Conservation (phyloP, 1,140 invertebrate species). For the Marisa cornuarietis region DNA sequence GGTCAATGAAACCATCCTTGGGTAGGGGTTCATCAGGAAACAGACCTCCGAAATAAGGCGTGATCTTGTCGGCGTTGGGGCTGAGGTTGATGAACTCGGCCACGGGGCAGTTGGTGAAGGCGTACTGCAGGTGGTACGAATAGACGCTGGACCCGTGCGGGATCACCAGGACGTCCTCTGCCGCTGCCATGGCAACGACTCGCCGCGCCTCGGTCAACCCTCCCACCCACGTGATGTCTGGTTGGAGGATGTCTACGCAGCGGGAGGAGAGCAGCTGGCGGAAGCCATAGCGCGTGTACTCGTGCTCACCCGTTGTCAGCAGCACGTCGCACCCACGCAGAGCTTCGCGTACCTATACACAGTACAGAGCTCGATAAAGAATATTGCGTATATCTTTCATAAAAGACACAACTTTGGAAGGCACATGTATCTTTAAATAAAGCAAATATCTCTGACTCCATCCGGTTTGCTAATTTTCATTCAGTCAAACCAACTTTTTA, state of each 20-base stretch:
- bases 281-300: conserved; percentile 60
- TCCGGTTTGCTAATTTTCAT: no score
- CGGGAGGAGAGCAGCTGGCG: conserved; percentile 48
- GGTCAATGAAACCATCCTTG: conserved; percentile 54
- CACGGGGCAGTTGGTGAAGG: conserved; percentile 58
- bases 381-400: no score
- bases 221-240: conserved; percentile 60
- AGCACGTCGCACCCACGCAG: conserved; percentile 50
- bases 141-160: conserved; percentile 61
- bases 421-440: no score
- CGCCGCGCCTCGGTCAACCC: conserved; percentile 58
- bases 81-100: conserved; percentile 60
- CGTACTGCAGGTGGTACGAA: conserved; percentile 62
- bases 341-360: conserved; percentile 45
- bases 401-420: no score
- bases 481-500: no score
- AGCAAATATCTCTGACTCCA: no score
- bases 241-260: conserved; percentile 62
- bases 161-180: conserved; percentile 53
- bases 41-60: conserved; percentile 58
- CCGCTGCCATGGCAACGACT: conserved; percentile 57
- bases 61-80: conserved; percentile 51
- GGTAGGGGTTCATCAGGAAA: conserved; percentile 61
- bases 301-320: conserved; percentile 59
- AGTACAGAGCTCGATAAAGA: not conserved